phyloP scores from a whole-genome alignment of 2,797 vertebrate genomes.

The Cheirogaleus major region DNA sequence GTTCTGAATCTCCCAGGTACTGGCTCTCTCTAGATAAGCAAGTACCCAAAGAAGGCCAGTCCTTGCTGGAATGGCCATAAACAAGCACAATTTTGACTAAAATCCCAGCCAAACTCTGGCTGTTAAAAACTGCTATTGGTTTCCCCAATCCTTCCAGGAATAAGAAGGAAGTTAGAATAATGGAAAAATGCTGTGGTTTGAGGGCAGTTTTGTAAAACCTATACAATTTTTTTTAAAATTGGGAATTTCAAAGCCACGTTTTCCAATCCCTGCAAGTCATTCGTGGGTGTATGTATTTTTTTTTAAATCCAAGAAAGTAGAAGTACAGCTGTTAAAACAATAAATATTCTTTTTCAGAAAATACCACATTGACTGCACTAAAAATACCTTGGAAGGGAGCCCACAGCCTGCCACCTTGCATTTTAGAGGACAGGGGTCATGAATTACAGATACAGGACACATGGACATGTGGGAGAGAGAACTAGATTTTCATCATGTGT shows the following conservation, averaged over 20 bases:
- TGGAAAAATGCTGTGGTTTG: slow-evolving; percentile 66
- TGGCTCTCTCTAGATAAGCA: not conserved
- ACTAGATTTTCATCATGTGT: not conserved
- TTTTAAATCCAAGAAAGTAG: slow-evolving; percentile 51
- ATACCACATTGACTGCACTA: slow-evolving; percentile 49
- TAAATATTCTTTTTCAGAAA: slow-evolving; percentile 58
- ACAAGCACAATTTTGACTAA: not conserved
- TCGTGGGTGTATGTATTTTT: slow-evolving; percentile 43
- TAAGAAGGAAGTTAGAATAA: slow-evolving; percentile 29
- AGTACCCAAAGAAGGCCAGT: not conserved
- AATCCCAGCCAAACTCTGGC: slow-evolving; percentile 12
- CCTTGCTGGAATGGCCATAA: not conserved
- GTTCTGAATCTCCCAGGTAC: not conserved
- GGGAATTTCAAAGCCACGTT: slow-evolving; percentile 53
- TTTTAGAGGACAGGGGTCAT: not conserved
- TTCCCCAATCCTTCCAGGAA: not conserved
- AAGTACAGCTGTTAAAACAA: slow-evolving; percentile 73
- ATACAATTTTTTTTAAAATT: slow-evolving; percentile 56
- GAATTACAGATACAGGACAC: slow-evolving; percentile 31
- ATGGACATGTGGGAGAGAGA: not conserved
- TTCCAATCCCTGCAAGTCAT: slow-evolving; percentile 67
- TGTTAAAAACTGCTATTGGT: not conserved
- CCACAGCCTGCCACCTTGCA: slow-evolving; percentile 55
- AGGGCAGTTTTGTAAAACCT: slow-evolving; percentile 50
- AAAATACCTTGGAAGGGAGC: slow-evolving; percentile 52